Evolutionary conservation across 1,140 invertebrate genomes (phyloP).

Genomic region (Cheumatopsyche charites): DNA sequence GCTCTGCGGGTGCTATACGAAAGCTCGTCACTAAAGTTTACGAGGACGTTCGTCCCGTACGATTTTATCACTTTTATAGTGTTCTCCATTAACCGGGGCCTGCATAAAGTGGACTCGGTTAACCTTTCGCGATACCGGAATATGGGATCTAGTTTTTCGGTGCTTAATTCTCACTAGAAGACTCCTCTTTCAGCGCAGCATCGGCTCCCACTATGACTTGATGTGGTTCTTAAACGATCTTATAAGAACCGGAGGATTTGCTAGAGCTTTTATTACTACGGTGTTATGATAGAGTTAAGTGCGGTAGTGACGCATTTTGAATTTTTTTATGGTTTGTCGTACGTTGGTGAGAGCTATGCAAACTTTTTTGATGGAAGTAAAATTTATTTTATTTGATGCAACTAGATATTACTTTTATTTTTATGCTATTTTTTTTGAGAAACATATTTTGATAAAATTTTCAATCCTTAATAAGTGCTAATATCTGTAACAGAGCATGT

Average conservation of each 20-base stretch:
- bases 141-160: constrained; percentile 8
- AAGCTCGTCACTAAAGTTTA: constrained; percentile 25
- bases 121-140: constrained; percentile 2
- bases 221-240: too few species aligned
- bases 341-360: too few species aligned
- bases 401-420: too few species aligned
- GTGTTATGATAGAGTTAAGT: background rate
- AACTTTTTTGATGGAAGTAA: too few species aligned
- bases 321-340: too few species aligned
- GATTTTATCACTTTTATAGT: constrained; percentile 28
- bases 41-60: constrained; percentile 12
- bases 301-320: background rate
- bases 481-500: too few species aligned
- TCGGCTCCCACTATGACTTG: too few species aligned
- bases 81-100: constrained; percentile 19
- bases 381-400: too few species aligned
- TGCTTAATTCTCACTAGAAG: constrained; percentile 1
- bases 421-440: too few species aligned
- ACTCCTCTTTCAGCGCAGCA: too few species aligned
- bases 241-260: background rate
- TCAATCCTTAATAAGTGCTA: too few species aligned
- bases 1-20: background rate
- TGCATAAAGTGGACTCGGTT: constrained; percentile 26
- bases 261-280: background rate
- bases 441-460: too few species aligned